Base-by-base conservation (phyloP, 2,888 invertebrate species). In the Aelia acuminata region DNA sequence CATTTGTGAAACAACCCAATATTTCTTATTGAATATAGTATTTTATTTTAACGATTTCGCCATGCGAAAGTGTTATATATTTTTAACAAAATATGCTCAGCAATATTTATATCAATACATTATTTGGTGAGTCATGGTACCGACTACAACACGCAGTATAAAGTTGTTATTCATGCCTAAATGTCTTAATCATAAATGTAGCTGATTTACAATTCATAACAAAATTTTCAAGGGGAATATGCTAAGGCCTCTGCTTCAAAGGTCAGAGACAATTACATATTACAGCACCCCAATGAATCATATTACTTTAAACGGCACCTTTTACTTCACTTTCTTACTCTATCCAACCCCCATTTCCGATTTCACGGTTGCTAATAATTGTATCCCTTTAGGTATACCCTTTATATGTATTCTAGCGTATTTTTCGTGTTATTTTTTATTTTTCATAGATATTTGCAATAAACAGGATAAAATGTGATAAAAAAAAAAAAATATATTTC, bases 251-350 rank as follows among this genome's bases (percentile, higher is more conserved):
- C 31, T 18, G 15, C 31, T 35, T 20, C 2, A 35, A 70, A 70
- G 63, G 63, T 70, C 63, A 70, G 20, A 70, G 31, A 70, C 63
- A 70, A 70, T 70, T 70, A 70, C 20, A 70, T 35, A 70, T 70
- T 70, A 20, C 63, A 70, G 26, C 18, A 35, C 18, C 10, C 31
- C 31, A 35, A 35, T 70, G 63, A 70, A 70, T 70, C 63, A 70
- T 70, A 35, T 70, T 35, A 35, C 63, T 63, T 63, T 31, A 63
- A 63, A 31, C 63, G 63, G 13, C 4, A 63, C 15, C 3, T 4
- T 31, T 63, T 31, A 15, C 15, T 63, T 31, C 15, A 13, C 63
- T 31, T 70, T 70, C 63, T 31, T 31, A 7, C 63, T 70, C 20
- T 70, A 35, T 70, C 63, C 1, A 70, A 15, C 63, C 31, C 2